A percentile compares a stretch with the other conserved stretches of the same genome.
Evolutionary conservation across 2,888 invertebrate species (phyloP).

Genomic region (Linnaemya tessellans): DNA sequence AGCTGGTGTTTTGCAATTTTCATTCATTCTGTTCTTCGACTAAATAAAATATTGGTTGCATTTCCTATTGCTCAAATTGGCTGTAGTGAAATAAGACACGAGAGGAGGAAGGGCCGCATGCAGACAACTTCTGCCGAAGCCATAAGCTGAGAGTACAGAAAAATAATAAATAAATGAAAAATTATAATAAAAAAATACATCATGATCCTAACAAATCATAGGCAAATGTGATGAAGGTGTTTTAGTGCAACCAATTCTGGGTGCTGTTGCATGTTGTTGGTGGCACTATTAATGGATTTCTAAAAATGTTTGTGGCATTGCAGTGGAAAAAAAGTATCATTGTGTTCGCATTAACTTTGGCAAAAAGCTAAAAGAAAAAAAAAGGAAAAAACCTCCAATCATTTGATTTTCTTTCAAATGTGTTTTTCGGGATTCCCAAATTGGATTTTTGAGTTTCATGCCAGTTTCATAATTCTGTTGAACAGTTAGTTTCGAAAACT

Average conservation of each 20-base stretch:
- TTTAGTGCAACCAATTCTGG: slow-evolving; percentile 28
- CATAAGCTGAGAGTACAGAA: not conserved
- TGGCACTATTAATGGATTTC: slow-evolving; percentile 17
- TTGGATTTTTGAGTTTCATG: not conserved
- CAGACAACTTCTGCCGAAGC: slow-evolving; percentile 1
- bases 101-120: not conserved
- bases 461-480: slow-evolving; percentile 48
- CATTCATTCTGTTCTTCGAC: slow-evolving; percentile 18
- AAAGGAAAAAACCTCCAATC: not conserved
- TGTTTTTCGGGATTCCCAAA: slow-evolving; percentile 19
- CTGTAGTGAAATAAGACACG: not conserved
- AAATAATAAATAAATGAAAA: not conserved
- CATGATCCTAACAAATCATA: slow-evolving; percentile 66
- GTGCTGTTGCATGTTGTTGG: not conserved
- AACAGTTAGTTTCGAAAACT: slow-evolving; percentile 49
- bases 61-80: slow-evolving; percentile 21
- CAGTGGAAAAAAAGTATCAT: slow-evolving; percentile 64
- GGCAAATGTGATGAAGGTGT: slow-evolving; percentile 63
- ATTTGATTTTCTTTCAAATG: slow-evolving; percentile 28
- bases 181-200: slow-evolving; percentile 27
- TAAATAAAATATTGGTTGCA: slow-evolving; percentile 60
- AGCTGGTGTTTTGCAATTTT: not conserved
- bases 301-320: slow-evolving; percentile 1
- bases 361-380: too few species aligned
- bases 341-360: slow-evolving; percentile 49